Base-by-base conservation (phyloP, 2,888 invertebrate genomes). In the Latheticus oryzae region DNA sequence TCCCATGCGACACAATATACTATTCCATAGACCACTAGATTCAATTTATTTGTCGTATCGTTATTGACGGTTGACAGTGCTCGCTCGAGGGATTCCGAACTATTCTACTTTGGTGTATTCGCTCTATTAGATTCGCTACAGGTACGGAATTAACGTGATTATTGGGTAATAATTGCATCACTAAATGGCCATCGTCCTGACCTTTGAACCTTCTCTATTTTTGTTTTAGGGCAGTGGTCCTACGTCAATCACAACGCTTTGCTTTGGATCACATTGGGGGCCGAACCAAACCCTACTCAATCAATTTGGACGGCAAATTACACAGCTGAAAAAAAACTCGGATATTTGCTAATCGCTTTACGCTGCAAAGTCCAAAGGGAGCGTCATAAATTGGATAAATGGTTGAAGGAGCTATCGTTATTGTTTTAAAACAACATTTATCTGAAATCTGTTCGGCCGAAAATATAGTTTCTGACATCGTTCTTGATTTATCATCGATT, bases 41-140 rank as follows among this genome's bases (percentile, higher is more conserved):
- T 73, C 73, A 73, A 72, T 73, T 73, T 72, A 71, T 71, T 73
- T 70, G 71, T 70, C 69, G 69, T 72, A 71, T 69, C 65, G 67
- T 72, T 70, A 72, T 68, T 73, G 73, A 71, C 70, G 66, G 68
- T 64, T 65, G 64, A 57, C 62, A 58, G 60, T 64, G 62, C 50
- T 60, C 65, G 56, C 58, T 52, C 24, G 45, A 56, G 62, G 62
- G 45, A 55, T 55, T 50, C 43, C 4, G 13, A 52, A 30, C 43
- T 40, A 42, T 52, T 15, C 42, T 40, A 19, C 16, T 23, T 9
- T 11, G 16, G 37, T 17, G 16, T 19, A 24, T 1, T 38, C 37
- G 24, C 28, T 50, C 23, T 19, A 40, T 51, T 33, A 28, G 42
- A 42, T 42, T 52, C 32, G 21, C 3, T 17, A 1, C 12, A 45